Evolutionary conservation across 2,797 vertebrate species (phyloP).

Genomic region (Microchirus variegatus): DNA sequence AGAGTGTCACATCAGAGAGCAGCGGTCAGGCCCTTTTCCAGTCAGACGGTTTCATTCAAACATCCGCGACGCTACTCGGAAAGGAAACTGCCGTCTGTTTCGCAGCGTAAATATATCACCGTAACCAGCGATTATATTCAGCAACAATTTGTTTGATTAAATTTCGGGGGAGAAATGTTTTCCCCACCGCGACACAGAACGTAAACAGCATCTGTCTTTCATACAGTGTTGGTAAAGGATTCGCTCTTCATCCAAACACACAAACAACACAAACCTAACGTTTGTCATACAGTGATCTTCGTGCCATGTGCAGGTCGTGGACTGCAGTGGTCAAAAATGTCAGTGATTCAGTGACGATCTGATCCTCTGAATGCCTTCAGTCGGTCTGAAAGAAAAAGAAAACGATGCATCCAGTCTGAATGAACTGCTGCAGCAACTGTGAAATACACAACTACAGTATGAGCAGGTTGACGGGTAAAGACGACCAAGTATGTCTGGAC

Average conservation of each 20-base stretch:
- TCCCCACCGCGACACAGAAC: too few relatives aligned
- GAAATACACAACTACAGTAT: too few relatives aligned
- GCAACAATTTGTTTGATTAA: too few relatives aligned
- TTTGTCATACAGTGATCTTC: conserved; percentile 39
- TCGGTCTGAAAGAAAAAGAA: background rate
- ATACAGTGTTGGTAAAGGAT: too few relatives aligned
- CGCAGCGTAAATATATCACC: too few relatives aligned
- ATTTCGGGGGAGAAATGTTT: too few relatives aligned
- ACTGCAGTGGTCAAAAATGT: background rate
- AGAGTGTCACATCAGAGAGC: conserved; percentile 12
- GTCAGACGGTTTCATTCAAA: background rate
- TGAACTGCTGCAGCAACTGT: too few relatives aligned
- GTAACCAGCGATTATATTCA: too few relatives aligned
- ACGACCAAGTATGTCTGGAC: too few relatives aligned
- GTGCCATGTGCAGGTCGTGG: conserved; percentile 19
- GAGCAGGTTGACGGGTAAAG: too few relatives aligned
- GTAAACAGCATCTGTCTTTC: too few relatives aligned
- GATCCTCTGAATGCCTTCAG: conserved; percentile 27
- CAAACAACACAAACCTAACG: conserved; percentile 25
- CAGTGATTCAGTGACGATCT: conserved; percentile 33
- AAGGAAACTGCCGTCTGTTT: background rate
- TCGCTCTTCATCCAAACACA: background rate
- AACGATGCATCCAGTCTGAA: too few relatives aligned
- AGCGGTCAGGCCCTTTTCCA: background rate
- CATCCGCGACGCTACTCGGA: background rate